Percentiles rank a stretch among this genome's conserved stretches.
phyloP scores from a whole-genome alignment of 2,113 vertebrate genomes.

The Rhea pennata region DNA sequence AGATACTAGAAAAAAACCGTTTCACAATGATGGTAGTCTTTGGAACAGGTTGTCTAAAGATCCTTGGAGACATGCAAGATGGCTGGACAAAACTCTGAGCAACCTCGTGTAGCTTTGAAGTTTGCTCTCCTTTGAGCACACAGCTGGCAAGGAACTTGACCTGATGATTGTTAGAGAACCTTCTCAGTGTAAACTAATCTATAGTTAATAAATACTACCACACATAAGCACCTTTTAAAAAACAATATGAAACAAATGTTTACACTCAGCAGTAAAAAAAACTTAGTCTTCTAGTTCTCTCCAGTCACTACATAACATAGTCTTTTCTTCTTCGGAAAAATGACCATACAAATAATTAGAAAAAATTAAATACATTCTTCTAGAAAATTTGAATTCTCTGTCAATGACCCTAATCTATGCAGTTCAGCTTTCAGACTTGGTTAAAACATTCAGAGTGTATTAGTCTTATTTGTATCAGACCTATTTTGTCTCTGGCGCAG shows the following conservation, averaged over 20 bases:
- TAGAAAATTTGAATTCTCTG: constrained; percentile 24
- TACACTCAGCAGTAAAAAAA: not conserved
- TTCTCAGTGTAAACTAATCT: not conserved
- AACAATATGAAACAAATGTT: not conserved
- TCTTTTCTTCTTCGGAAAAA: not conserved
- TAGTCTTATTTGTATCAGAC: not conserved
- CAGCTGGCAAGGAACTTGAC: not conserved
- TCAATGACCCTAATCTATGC: not conserved
- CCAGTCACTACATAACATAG: not conserved
- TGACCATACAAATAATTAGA: not conserved
- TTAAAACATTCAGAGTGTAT: constrained; percentile 47
- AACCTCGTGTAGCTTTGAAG: not conserved
- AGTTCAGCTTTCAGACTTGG: constrained; percentile 15
- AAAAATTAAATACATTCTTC: not conserved
- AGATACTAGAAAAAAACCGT: not conserved
- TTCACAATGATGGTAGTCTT: not conserved
- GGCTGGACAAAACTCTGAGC: not conserved
- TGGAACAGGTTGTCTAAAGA: not conserved
- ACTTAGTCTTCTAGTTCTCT: not conserved
- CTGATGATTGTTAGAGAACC: not conserved
- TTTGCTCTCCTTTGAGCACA: not conserved
- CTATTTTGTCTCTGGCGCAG: constrained; percentile 15
- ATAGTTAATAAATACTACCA: not conserved
- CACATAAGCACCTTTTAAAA: not conserved
- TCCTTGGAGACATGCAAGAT: not conserved